Evolutionary conservation across 2,888 invertebrate species (phyloP).

Genomic region (Meiosimyza decipiens): DNA sequence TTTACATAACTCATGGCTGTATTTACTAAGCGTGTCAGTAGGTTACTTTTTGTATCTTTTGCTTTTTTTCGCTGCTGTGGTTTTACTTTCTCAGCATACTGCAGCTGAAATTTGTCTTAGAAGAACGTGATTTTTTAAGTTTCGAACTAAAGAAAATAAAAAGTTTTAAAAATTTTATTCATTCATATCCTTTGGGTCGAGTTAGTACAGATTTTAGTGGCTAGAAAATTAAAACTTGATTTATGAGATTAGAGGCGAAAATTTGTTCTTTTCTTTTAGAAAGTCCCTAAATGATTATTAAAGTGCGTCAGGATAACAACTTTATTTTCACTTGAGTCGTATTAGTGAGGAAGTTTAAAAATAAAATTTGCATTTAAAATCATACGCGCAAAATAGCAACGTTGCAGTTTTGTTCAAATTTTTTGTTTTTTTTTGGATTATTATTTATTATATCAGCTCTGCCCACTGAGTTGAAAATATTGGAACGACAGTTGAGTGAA

Average conservation of each 20-base stretch:
- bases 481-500: neutral
- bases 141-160: neutral
- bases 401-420: neutral
- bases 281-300: no score
- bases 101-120: neutral
- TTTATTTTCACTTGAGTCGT: no score
- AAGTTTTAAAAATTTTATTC: no score
- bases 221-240: no score
- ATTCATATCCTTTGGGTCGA: no score
- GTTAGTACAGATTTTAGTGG: no score
- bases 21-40: conserved; percentile 22
- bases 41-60: neutral
- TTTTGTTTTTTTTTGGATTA: neutral
- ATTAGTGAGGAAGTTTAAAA: no score
- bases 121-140: neutral
- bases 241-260: no score
- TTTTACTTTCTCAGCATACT: neutral
- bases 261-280: no score
- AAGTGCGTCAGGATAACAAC: no score
- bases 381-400: no score
- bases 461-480: neutral
- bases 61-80: neutral
- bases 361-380: no score
- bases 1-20: neutral
- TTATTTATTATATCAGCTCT: neutral